Evolutionary conservation across 2,113 vertebrate genomes (phyloP), one percentile per base, ranked within the genome.

Genomic region (Apaloderma vittatum): DNA sequence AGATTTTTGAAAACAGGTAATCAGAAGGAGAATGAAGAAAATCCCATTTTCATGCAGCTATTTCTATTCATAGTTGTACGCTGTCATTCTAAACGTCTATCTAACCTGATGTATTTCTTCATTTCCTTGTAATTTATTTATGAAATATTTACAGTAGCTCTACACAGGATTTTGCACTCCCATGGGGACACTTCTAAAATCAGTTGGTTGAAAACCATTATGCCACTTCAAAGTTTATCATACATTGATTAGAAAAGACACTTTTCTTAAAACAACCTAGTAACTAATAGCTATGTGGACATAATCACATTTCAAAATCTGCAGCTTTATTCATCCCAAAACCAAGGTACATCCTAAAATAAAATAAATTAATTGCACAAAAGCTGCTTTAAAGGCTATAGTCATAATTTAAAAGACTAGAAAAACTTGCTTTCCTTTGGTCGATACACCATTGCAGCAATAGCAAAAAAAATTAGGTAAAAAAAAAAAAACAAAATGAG

Each of bases 401-500:
- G 49, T 58, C 2, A 2, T 20, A 65, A 59, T 61, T 70, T 13
- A 48, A 6, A 5, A 84, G 26, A 15, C 26, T 22, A 70, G 26
- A 52, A 81, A 90, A 51, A 11, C 2, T 18, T 12, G 9, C 5
- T n/a, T 30, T 84, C n/a, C 18, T 87, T 19, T 23, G 4, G 18
- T 9, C 7, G 20, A 13, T 21, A 40, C 0, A 1, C 23, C 62
- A 65, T 6, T 49, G 29, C 30, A 78, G 30, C 27, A 78, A 27
- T 8, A 54, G 55, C 8, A 85, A 74, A 77, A 11, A 40, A 17
- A 79, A 45, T 10, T 40, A 11, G 40, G 40, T n/a, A n/a, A n/a
- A n/a, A 6, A 21, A 36, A 36, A 61, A 62, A 30, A 24, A 37
- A 12, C 11, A 15, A 23, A 16, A 0, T 1, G 3, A 5, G 3